Percentiles rank a stretch among this genome's conserved stretches.
Conservation (phyloP, 2,113 vertebrate species). For the Colossoma macropomum region DNA sequence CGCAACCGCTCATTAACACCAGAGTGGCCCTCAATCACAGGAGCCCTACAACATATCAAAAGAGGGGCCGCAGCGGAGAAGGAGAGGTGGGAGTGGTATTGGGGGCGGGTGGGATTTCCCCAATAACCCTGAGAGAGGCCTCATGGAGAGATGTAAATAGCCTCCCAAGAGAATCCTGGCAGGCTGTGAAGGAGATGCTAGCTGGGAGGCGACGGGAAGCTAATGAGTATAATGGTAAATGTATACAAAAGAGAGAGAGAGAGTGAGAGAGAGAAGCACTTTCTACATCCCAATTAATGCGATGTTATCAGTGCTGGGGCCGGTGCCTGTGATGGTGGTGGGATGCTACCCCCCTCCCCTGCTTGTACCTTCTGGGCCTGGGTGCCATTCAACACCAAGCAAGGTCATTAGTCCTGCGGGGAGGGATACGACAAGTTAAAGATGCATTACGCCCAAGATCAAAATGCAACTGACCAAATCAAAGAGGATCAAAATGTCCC, state of each 20-base stretch:
- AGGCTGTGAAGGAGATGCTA: constrained; percentile 73
- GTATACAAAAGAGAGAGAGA: constrained; percentile 72
- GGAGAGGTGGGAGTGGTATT: constrained; percentile 67
- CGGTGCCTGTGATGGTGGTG: constrained; percentile 45
- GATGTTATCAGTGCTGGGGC: constrained; percentile 74
- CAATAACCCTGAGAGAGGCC: constrained; percentile 76
- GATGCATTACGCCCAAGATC: constrained; percentile 74
- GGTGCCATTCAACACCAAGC: constrained; percentile 69
- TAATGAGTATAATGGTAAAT: constrained; percentile 84
- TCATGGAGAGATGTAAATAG: constrained; percentile 80
- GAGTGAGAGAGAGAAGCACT: constrained; percentile 51
- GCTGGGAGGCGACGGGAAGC: constrained; percentile 77
- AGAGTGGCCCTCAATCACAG: constrained; percentile 64
- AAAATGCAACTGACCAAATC: constrained; percentile 75
- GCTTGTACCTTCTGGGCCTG: constrained; percentile 52
- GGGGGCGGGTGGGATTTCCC: constrained; percentile 73
- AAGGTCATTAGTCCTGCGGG: constrained; percentile 75
- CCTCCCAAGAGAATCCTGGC: constrained; percentile 75
- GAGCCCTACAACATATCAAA: constrained; percentile 63
- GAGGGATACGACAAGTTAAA: constrained; percentile 79
- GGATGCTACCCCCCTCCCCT: constrained; percentile 57
- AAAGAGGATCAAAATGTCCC: constrained; percentile 69
- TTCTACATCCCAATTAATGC: constrained; percentile 80
- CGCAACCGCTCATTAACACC: constrained; percentile 73
- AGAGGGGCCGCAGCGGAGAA: constrained; percentile 69